Percentiles rank a stretch among this genome's conserved stretches.
Conservation (phyloP, 2,888 invertebrate genomes). For the Clunio marinus region DNA sequence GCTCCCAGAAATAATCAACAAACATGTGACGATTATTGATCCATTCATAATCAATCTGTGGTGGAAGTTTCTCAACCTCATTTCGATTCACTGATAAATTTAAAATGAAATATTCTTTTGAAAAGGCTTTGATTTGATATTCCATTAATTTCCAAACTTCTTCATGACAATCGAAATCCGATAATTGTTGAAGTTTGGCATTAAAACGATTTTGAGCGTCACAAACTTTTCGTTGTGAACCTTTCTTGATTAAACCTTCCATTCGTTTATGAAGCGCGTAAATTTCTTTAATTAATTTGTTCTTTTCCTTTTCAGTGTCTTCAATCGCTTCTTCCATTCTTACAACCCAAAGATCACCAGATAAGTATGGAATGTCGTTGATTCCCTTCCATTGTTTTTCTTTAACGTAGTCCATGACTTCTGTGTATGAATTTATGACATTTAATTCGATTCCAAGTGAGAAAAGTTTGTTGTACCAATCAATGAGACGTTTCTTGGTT, state of each 20-base stretch:
- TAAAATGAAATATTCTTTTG: neutral
- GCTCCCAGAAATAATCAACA: neutral
- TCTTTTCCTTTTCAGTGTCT: neutral
- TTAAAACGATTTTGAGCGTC: neutral
- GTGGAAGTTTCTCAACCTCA: too few relatives aligned
- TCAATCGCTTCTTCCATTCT: conserved; percentile 8
- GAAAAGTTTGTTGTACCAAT: neutral
- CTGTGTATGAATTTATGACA: neutral
- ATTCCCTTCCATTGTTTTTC: neutral
- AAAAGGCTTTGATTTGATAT: neutral
- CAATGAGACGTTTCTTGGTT: neutral
- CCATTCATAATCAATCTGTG: neutral
- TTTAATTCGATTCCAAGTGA: neutral
- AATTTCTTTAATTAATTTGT: neutral
- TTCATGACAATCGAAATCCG: neutral
- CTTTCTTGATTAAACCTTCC: too few relatives aligned
- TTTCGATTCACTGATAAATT: neutral
- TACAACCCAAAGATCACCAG: neutral
- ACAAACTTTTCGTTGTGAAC: too few relatives aligned
- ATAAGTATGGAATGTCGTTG: neutral
- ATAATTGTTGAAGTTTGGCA: neutral
- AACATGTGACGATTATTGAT: neutral
- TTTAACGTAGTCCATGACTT: neutral
- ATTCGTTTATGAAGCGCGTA: too few relatives aligned
- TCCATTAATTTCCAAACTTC: neutral